Evolutionary conservation across 2,888 invertebrate species (phyloP), one percentile per base, ranked within the genome.

Genomic region (Drosophila atripex): DNA sequence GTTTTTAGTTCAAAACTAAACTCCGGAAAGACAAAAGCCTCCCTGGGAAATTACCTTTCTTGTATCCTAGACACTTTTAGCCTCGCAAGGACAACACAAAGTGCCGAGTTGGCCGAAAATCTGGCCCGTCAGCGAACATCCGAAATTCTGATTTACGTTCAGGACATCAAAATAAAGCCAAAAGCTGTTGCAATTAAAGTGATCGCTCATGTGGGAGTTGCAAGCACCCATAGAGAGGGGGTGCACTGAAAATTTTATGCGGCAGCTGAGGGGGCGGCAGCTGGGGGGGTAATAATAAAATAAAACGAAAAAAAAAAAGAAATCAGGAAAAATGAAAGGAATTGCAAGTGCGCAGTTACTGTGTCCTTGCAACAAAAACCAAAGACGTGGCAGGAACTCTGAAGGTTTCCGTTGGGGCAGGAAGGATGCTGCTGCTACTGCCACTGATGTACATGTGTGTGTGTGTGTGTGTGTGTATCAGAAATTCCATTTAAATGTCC

Each of bases 401-500:
- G 71, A 86, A 80, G 77, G 78, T 57, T 80, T 84, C 59, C 71
- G 75, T 56, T 77, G 65, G 56, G 43, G 18, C 43, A 18, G 18
- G 21, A 25, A 52, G 55, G 55, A 23, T 46, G 3, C 14, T 16
- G 3, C 64, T 63, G 47, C 32, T 28, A 2, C 28, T 28, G 28
- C 28, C 9, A 9, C 28, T 28, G 28, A 38, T 46, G 43, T 50
- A 21, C 54, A 59, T 46, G 57, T 68, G 56, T 14, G 45, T 21
- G 57, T 28, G 35, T 55, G 51, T 68, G 58, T 66, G 71, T 68
- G 23, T 43, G n/a, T 53, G 18, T 8, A 8, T 18, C 6, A 23
- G 23, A 70, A 76, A 80, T 87, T 80, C 84, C 71, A 80, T 78
- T 85, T 80, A 78, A 87, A 82, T 87, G 79, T 76, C 72, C 76